Conservation (phyloP, 2,797 vertebrate genomes). For the Xiphophorus birchmanni region DNA sequence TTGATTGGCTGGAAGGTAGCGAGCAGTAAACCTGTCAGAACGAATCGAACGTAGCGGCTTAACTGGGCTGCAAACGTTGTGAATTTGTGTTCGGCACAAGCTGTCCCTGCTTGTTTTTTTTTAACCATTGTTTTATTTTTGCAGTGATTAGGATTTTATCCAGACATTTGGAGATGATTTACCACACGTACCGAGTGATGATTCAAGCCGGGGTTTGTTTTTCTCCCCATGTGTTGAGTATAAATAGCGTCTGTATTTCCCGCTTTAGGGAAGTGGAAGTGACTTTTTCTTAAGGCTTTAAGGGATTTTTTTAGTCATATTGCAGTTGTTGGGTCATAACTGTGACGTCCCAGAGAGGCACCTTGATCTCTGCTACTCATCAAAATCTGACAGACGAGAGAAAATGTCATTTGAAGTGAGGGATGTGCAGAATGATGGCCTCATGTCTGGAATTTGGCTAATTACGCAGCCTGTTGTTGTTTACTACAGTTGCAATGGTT, state of each 20-base stretch:
- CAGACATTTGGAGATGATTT: constrained; percentile 3
- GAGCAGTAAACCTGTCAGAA: background rate
- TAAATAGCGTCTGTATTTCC: background rate
- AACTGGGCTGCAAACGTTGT: background rate
- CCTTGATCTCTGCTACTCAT: background rate
- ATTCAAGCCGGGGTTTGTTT: background rate
- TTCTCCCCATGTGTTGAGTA: background rate
- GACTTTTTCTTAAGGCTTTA: background rate
- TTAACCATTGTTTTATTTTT: background rate
- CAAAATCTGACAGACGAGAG: background rate
- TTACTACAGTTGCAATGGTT: background rate
- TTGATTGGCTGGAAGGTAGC: constrained; percentile 20
- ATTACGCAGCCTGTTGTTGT: background rate
- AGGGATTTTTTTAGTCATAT: background rate
- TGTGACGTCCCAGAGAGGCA: background rate
- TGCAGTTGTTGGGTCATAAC: background rate
- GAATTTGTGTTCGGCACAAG: background rate
- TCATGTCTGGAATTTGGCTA: background rate
- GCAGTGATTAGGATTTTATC: background rate
- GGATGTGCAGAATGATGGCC: too few relatives aligned
- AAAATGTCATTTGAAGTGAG: background rate
- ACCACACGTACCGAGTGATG: background rate
- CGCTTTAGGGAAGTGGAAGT: too few relatives aligned
- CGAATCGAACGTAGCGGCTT: background rate
- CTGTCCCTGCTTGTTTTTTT: constrained; percentile 5